Evolutionary conservation across 2,888 invertebrate species (phyloP), one percentile per base, ranked within the genome.

Genomic region (Platycheirus rosarum): DNA sequence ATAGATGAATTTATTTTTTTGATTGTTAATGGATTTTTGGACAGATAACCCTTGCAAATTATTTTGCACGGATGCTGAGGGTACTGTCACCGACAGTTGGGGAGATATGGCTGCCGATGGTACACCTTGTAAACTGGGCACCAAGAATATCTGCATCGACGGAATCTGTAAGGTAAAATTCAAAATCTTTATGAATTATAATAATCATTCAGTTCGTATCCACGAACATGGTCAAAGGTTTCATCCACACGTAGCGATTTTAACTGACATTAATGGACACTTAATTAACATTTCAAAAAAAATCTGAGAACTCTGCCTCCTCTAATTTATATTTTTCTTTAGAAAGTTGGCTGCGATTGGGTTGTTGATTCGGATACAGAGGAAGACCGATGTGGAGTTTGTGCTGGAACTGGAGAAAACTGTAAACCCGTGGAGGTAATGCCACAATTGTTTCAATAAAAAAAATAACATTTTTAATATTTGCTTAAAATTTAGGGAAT

Each of bases 341-440:
- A 97, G 94, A 94, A 94, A 91, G 95, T 97, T 63, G 96, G 97
- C n/a, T 97, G 97, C 91, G 97, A 97, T 91, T 97, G 97, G 96
- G 91, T 93, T 65, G 94, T 97, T 53, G 95, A 95, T 87, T 97
- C 97, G 0, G 93, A 93, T 63, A 92, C 94, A 29, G 92, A 93
- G 86, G 96, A 96, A 87, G 97, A 97, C 90, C 93, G 94, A 51
- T 97, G 97, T 88, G 97, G 97, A 5, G 92, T 96, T 60, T 97
- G 97, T 88, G 95, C 95, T 86, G 97, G 97, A 4, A 94, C 95
- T 88, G 96, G 96, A 8, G 94, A 94, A 13, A 94, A 94, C 77
- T 97, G 97, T 89, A 94, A 94, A 86, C 95, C 94, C 26, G 93
- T 94, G 71, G 92, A 92, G 80, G 93, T 87, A 85, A 60, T 9